A percentile compares a stretch with the other conserved stretches of the same genome.
Evolutionary conservation across 2,797 vertebrate species (phyloP).

Genomic region (Amphiprion clarkii): DNA sequence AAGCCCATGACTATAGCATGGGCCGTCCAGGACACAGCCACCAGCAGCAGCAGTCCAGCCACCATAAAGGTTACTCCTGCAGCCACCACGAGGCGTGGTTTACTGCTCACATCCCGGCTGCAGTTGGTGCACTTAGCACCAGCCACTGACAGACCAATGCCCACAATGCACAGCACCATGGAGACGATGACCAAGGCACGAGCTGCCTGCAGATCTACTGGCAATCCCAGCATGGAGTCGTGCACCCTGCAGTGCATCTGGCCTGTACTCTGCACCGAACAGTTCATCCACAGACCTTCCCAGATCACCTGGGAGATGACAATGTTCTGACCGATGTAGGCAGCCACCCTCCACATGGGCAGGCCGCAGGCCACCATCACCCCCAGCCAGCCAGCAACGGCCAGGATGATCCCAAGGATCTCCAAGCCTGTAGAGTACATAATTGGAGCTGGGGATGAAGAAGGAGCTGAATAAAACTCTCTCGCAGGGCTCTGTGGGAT

Average conservation of each 20-base stretch:
- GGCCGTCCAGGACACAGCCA: conserved; percentile 87
- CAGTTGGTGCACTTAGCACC: conserved; percentile 89
- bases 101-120: conserved; percentile 77
- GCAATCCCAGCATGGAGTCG: conserved; percentile 87
- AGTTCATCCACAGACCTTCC: conserved; percentile 90
- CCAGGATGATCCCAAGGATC: conserved; percentile 86
- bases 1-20: conserved; percentile 85
- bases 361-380: conserved; percentile 88
- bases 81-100: conserved; percentile 79
- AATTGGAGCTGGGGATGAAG: conserved; percentile 19
- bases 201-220: conserved; percentile 83
- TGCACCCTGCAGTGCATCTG: conserved; percentile 89
- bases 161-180: conserved; percentile 80
- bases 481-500: conserved; percentile 48
- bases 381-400: conserved; percentile 87
- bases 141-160: conserved; percentile 81
- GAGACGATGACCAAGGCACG: conserved; percentile 84
- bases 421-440: conserved; percentile 88
- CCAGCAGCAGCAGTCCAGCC: conserved; percentile 83
- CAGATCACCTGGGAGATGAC: conserved; percentile 89
- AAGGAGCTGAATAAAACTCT: conserved; percentile 15
- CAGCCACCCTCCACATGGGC: conserved; percentile 89
- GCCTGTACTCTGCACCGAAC: conserved; percentile 88
- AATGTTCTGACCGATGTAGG: conserved; percentile 88
- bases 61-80: conserved; percentile 77